These are phyloP conservation scores for Anastatus disparis DNA, from an alignment of 1,140 invertebrate genomes.

Conservation along the genomic window DNA sequence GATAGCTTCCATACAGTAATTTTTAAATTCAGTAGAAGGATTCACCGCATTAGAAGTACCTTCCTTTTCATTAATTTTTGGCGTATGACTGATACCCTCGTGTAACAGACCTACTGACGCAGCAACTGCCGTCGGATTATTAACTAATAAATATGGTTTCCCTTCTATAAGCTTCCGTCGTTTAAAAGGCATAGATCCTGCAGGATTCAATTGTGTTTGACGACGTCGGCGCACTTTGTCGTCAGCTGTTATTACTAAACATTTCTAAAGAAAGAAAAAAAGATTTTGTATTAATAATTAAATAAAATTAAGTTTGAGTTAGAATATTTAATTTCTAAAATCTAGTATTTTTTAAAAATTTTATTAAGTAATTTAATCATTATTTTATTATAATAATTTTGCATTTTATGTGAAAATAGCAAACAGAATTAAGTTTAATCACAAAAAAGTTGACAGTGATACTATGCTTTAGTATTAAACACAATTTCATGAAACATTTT, in stretches of 20 bases:
- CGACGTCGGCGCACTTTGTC: conserved; percentile 76
- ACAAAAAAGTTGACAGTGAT: too few relatives aligned
- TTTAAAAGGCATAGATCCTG: conserved; percentile 82
- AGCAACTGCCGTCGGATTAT: conserved; percentile 54
- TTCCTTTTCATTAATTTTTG: conserved; percentile 59
- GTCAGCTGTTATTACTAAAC: conserved; percentile 83
- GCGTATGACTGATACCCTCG: conserved; percentile 56
- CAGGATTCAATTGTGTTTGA: conserved; percentile 56
- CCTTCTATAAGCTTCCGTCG: conserved; percentile 76
- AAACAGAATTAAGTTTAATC: too few relatives aligned
- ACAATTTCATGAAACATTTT: too few relatives aligned
- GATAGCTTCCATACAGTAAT: conserved; percentile 63
- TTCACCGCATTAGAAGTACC: conserved; percentile 61
- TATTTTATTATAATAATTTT: too few relatives aligned
- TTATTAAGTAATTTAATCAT: too few relatives aligned
- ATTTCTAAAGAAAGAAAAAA: conserved; percentile 70
- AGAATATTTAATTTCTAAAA: too few relatives aligned
- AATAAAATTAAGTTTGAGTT: too few relatives aligned
- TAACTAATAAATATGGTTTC: conserved; percentile 59
- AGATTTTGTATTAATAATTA: too few relatives aligned
- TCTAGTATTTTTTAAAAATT: too few relatives aligned
- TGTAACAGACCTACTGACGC: conserved; percentile 61
- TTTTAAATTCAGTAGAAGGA: conserved; percentile 56
- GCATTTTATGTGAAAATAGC: too few relatives aligned
- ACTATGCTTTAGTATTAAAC: too few relatives aligned